Base-by-base conservation (phyloP, 1,140 invertebrate genomes). In the Popillia japonica region DNA sequence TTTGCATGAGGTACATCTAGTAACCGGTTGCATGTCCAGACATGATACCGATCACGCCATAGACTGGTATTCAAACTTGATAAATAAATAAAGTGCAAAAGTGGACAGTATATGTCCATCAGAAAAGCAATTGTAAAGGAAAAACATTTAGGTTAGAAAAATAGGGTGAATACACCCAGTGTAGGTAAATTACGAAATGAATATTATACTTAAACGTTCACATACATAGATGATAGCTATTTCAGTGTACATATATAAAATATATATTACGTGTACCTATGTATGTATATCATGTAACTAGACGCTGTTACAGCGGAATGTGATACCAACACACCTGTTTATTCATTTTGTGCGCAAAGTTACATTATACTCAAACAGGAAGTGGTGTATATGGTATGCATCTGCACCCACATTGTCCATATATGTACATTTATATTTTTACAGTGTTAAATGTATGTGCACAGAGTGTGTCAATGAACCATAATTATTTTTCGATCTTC, bases 11-110 rank as follows among this genome's bases (percentile, higher is more conserved):
- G 4, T 11, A 7, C n/a, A n/a, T n/a, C n/a, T 68, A 68, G 61
- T 23, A 6, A 68, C 61, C 61, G 8, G 27, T 68, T 68, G 61
- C 61, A 68, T 68, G 61, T 55, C 48, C 48, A 55, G 48, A 68
- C 61, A 68, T 68, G 61, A 68, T 68, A 68, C 61, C 61, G 61
- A 68, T 27, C 61, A 68, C 61, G 61, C 22, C 22, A 68, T 68
- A 34, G 61, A 68, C 20, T n/a, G 61, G 27, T 27, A 68, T 68
- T 27, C 61, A 23, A 34, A 68, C 61, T 23, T 23, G 20, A 68
- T 68, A 27, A 68, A 68, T 68, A 68, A 68, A 68, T 68, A 68
- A 68, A 8, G 4, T 3, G 7, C 11, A 34, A 68, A 23, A 68
- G 27, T 27, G 22, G 20, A 14, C 61, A 68, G 20, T 68, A 34